phyloP scores from a whole-genome alignment of 2,888 invertebrate genomes.

The Melikaiella ostensackeni region DNA sequence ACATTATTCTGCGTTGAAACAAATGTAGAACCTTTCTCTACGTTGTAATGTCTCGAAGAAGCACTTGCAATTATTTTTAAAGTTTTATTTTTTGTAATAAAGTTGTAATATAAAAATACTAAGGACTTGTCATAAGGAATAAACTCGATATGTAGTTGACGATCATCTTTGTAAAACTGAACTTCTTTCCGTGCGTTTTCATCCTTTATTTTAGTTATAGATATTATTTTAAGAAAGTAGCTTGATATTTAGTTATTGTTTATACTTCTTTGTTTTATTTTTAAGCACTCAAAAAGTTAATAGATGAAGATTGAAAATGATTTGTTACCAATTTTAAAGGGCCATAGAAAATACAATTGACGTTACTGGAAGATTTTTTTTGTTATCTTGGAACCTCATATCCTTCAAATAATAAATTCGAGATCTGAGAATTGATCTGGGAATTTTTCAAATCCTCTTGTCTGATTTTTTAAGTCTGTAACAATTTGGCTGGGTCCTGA shows the following conservation, averaged over 20 bases:
- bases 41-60: constrained; percentile 9
- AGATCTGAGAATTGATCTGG: neutral
- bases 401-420: neutral
- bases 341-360: neutral
- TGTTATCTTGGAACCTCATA: neutral
- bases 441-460: neutral
- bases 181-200: neutral
- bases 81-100: constrained; percentile 39
- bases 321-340: constrained; percentile 1
- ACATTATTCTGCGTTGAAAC: constrained; percentile 13
- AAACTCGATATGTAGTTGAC: constrained; percentile 12
- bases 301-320: neutral
- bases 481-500: neutral
- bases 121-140: constrained; percentile 26
- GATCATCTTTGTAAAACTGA: neutral
- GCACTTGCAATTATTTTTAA: constrained; percentile 30
- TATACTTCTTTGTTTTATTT: neutral
- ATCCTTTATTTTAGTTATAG: neutral
- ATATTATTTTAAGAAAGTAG: neutral
- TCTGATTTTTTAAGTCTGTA: neutral
- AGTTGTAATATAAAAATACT: constrained; percentile 36
- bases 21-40: constrained; percentile 5
- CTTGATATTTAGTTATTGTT: neutral
- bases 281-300: neutral
- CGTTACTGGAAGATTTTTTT: neutral